These are phyloP conservation scores for Antrozous pallidus DNA, from an alignment of 2,797 vertebrate species.

Conservation along the genomic window DNA sequence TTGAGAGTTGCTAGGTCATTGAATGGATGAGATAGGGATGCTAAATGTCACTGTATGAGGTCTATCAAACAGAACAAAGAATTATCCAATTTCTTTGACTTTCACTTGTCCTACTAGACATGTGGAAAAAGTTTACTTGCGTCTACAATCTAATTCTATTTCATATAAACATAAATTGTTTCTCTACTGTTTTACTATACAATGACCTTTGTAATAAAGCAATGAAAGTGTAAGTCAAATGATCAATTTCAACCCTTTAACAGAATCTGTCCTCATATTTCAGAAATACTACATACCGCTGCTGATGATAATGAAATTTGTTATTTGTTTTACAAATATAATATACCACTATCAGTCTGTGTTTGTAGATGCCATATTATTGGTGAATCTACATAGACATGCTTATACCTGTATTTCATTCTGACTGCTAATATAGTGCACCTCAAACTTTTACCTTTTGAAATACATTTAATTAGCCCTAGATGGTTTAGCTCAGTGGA, in stretches of 20 bases:
- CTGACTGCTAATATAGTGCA: neutral
- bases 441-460: neutral
- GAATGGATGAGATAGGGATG: neutral
- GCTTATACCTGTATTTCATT: neutral
- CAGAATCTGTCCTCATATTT: neutral
- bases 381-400: neutral
- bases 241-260: neutral
- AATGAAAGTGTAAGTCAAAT: neutral
- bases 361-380: neutral
- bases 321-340: neutral
- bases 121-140: neutral
- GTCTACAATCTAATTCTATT: neutral
- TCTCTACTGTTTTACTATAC: neutral
- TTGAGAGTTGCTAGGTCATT: neutral
- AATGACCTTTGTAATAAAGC: neutral
- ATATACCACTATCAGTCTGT: neutral
- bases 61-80: neutral
- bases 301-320: neutral
- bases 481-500: too few relatives aligned
- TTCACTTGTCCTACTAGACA: neutral
- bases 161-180: neutral
- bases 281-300: neutral
- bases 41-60: neutral
- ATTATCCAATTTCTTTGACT: neutral
- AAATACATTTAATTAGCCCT: neutral